Conservation (phyloP, 2,113 vertebrate genomes). For the Microcebus tavaratra region DNA sequence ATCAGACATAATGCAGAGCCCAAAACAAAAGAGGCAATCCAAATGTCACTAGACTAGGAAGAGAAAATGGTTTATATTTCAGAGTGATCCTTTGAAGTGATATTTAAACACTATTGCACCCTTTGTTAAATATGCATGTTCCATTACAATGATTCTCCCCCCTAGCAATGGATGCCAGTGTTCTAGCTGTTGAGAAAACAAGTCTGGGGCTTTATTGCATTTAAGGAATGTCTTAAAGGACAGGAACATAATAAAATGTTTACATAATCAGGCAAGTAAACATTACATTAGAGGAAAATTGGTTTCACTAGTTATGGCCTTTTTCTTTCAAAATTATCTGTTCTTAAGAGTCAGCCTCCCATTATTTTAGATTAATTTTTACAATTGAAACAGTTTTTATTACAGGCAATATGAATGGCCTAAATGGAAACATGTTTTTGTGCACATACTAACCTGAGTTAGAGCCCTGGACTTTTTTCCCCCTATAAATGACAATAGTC, state of each 20-base stretch:
- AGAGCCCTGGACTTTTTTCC: neutral
- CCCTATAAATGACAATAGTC: neutral
- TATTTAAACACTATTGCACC: neutral
- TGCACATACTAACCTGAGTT: neutral
- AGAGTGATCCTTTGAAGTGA: neutral
- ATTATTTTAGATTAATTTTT: conserved; percentile 44
- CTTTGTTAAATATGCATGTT: conserved; percentile 13
- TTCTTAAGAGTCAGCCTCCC: neutral
- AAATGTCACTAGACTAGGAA: neutral
- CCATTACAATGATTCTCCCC: neutral
- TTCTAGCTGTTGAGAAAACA: conserved; percentile 8
- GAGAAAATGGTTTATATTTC: conserved; percentile 3
- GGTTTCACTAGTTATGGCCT: neutral
- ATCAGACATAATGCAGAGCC: neutral
- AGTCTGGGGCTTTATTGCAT: neutral
- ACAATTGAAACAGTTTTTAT: neutral
- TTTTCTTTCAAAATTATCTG: conserved; percentile 5
- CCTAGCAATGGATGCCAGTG: neutral
- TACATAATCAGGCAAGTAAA: conserved; percentile 1
- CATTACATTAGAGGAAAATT: conserved; percentile 5
- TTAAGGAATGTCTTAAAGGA: neutral
- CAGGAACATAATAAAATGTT: conserved; percentile 2
- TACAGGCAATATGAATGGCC: neutral
- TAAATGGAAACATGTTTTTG: neutral
- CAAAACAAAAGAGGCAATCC: neutral